A percentile compares a stretch with the other conserved stretches of the same genome.
These are phyloP conservation scores for Syngnathus acus DNA, from an alignment of 2,797 vertebrate genomes.

Conservation along the genomic window DNA sequence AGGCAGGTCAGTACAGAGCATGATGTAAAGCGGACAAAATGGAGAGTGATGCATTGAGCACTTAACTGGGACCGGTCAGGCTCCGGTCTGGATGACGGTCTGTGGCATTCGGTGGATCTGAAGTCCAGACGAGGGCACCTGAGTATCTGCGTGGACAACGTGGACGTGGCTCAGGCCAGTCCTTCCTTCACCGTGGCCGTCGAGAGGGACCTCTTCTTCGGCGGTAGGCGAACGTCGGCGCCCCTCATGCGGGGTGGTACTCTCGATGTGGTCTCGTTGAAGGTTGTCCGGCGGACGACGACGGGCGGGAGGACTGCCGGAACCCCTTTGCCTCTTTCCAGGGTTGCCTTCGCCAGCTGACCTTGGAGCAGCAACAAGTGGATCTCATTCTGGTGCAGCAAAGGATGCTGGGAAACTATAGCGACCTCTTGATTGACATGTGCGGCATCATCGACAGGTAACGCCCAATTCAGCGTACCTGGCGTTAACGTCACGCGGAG, in stretches of 20 bases:
- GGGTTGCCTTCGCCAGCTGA: slow-evolving; percentile 85
- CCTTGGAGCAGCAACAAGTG: slow-evolving; percentile 58
- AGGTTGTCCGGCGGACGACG: slow-evolving; percentile 78
- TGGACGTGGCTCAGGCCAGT: slow-evolving; percentile 48
- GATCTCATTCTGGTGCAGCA: slow-evolving; percentile 84
- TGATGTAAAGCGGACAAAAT: neutral
- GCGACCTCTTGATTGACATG: slow-evolving; percentile 84
- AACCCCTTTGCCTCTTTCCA: slow-evolving; percentile 77
- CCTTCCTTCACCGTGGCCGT: slow-evolving; percentile 61
- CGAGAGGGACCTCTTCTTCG: slow-evolving; percentile 75
- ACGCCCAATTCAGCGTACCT: neutral
- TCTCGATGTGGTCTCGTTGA: neutral
- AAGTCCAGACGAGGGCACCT: slow-evolving; percentile 70
- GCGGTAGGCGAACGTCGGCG: slow-evolving; percentile 63
- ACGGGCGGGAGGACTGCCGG: slow-evolving; percentile 64
- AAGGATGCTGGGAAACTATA: slow-evolving; percentile 78
- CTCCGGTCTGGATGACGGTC: slow-evolving; percentile 78
- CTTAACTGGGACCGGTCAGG: slow-evolving; percentile 56
- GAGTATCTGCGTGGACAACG: slow-evolving; percentile 73
- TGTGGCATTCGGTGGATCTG: slow-evolving; percentile 84
- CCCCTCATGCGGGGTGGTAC: neutral
- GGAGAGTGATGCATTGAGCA: neutral
- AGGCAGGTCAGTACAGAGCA: slow-evolving; percentile 69
- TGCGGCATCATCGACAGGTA: slow-evolving; percentile 92
- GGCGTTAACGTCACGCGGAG: neutral